Evolutionary conservation across 92 coral and sea anemone genomes (phyloP).

Genomic region (Anthopleura xanthogrammica): DNA sequence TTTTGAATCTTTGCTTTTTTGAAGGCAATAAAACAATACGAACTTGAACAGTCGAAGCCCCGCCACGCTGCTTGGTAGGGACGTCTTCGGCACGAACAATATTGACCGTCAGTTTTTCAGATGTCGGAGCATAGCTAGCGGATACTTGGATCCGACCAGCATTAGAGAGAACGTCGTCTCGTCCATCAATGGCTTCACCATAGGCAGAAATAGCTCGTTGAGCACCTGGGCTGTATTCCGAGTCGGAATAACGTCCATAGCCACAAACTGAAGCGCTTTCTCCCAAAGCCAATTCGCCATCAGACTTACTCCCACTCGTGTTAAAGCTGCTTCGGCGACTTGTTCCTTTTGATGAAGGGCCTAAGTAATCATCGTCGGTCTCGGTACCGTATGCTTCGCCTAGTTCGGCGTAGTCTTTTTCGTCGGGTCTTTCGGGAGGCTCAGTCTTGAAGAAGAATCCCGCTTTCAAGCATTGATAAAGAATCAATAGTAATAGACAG

Average conservation of each 20-base stretch:
- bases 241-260: constrained; percentile 86
- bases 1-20: constrained; percentile 89
- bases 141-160: constrained; percentile 96
- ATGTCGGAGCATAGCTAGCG: constrained; percentile 98
- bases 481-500: constrained; percentile 77
- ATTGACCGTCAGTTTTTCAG: constrained; percentile 92
- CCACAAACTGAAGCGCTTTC: constrained; percentile 94
- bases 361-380: constrained; percentile 94
- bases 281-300: constrained; percentile 91
- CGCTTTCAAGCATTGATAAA: constrained; percentile 94
- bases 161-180: constrained; percentile 85
- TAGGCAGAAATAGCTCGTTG: constrained; percentile 88
- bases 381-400: constrained; percentile 94
- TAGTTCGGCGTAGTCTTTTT: constrained; percentile 90
- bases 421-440: constrained; percentile 95
- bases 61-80: constrained; percentile 97
- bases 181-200: constrained; percentile 76
- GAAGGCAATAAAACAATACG: constrained; percentile 84
- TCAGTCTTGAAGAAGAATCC: constrained; percentile 97
- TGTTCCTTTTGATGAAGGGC: constrained; percentile 93
- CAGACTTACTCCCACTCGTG: constrained; percentile 97
- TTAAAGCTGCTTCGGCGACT: constrained; percentile 98
- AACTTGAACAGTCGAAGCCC: constrained; percentile 90
- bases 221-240: constrained; percentile 85
- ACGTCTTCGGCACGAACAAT: constrained; percentile 93